These are phyloP conservation scores for Vulpes ferrilata DNA, from an alignment of 2,113 vertebrate species.

Conservation along the genomic window DNA sequence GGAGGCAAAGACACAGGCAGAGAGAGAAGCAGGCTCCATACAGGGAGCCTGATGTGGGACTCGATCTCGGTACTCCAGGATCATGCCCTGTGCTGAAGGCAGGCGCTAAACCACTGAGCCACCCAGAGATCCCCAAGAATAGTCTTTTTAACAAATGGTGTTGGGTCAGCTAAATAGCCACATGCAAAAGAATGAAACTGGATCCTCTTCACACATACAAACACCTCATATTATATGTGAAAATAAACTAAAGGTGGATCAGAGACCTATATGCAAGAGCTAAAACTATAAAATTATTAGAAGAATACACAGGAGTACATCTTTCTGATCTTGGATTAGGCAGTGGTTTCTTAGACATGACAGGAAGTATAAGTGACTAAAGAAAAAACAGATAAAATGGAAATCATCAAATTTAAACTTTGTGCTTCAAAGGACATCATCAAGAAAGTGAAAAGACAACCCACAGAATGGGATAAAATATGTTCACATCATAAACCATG, in stretches of 20 bases:
- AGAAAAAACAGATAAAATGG: neutral
- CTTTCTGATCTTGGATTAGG: neutral
- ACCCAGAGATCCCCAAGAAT: neutral
- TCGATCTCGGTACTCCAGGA: too few species aligned
- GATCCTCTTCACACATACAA: neutral
- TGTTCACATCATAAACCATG: neutral
- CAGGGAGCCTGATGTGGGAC: too few species aligned
- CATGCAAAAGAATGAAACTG: conserved; percentile 18
- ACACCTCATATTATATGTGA: neutral
- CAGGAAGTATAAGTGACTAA: neutral
- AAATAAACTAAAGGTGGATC: conserved; percentile 28
- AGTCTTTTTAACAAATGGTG: conserved; percentile 15
- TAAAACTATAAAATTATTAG: conserved; percentile 38
- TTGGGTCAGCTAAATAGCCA: neutral
- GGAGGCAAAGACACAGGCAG: too few species aligned
- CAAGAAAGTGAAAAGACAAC: conserved; percentile 21
- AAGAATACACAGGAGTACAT: conserved; percentile 22
- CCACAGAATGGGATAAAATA: conserved; percentile 37
- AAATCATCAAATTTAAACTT: conserved; percentile 58
- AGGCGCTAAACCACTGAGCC: too few species aligned
- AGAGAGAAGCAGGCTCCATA: too few species aligned
- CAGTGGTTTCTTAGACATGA: conserved; percentile 16
- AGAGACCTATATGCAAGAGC: neutral
- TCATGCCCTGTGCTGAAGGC: too few species aligned
- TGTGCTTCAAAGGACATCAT: conserved; percentile 27